These are phyloP conservation scores for Chamaetylas fuelleborni DNA, from an alignment of 2,113 vertebrate genomes.

Conservation along the genomic window DNA sequence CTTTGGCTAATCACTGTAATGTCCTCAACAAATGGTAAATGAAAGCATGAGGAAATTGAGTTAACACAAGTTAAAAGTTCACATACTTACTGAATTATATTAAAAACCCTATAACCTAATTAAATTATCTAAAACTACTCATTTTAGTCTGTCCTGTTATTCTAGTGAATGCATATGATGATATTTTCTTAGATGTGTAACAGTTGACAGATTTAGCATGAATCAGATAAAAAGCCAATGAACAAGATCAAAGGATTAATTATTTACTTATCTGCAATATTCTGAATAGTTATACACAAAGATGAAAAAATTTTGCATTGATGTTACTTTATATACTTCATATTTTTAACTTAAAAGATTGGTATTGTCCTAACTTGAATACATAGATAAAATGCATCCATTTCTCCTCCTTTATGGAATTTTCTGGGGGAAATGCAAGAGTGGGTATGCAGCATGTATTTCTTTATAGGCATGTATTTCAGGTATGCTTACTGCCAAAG, in stretches of 20 bases:
- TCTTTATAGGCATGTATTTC: background rate
- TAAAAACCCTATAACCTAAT: conserved; percentile 78
- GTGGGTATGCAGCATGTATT: background rate
- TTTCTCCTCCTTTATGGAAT: background rate
- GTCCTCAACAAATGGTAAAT: conserved; percentile 84
- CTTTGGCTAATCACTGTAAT: conserved; percentile 82
- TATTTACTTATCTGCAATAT: conserved; percentile 39
- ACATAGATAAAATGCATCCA: background rate
- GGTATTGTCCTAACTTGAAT: background rate
- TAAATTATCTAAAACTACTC: conserved; percentile 78
- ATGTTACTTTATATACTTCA: background rate
- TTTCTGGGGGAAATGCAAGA: background rate
- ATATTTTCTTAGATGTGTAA: conserved; percentile 55
- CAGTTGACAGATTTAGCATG: conserved; percentile 54
- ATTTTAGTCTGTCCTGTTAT: conserved; percentile 68
- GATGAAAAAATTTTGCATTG: conserved; percentile 14
- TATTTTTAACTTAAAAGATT: conserved; percentile 31
- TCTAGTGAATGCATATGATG: conserved; percentile 53
- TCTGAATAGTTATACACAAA: conserved; percentile 7
- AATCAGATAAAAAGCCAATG: conserved; percentile 41
- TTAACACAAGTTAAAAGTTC: conserved; percentile 85
- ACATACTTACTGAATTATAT: conserved; percentile 80
- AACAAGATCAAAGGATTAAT: conserved; percentile 24
- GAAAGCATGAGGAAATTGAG: conserved; percentile 85
- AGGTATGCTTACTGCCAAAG: background rate